These are phyloP conservation scores for Axinella damicornis DNA, from an alignment of 37 sponge, comb jelly and placozoan genomes.

Conservation along the genomic window DNA sequence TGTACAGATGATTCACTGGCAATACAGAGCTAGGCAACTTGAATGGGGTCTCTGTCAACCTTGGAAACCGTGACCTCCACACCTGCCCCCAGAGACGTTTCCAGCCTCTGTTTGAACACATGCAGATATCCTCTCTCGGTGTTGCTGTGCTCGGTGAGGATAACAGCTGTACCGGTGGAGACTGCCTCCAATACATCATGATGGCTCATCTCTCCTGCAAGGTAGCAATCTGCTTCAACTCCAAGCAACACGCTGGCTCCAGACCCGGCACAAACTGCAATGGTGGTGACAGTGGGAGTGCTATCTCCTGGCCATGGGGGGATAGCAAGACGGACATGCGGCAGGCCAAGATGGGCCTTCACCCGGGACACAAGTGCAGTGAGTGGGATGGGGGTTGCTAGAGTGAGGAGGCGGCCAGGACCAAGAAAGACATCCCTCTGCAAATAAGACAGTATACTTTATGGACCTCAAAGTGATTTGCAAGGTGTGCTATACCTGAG, in stretches of 20 bases:
- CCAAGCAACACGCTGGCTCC: constrained; percentile 81
- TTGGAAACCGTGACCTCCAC: constrained; percentile 66
- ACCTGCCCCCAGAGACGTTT: constrained; percentile 12
- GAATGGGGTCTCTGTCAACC: constrained; percentile 78
- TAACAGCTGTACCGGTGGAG: constrained; percentile 71
- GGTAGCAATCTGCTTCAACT: constrained; percentile 73
- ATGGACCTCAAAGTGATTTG: too few species aligned
- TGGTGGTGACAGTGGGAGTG: constrained; percentile 44
- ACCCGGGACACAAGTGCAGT: constrained; percentile 49
- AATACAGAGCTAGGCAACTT: constrained; percentile 46
- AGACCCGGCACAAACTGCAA: constrained; percentile 94
- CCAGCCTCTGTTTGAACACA: constrained; percentile 44
- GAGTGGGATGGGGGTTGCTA: constrained; percentile 56
- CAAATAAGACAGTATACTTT: neutral
- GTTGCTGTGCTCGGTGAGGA: constrained; percentile 95
- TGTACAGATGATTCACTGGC: too few species aligned
- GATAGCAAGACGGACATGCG: constrained; percentile 73
- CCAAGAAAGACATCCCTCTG: neutral
- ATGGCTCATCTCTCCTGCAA: constrained; percentile 96
- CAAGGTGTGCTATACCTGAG: neutral
- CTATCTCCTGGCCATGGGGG: neutral
- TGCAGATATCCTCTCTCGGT: constrained; percentile 94
- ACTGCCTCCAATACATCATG: constrained; percentile 93
- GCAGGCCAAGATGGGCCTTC: constrained; percentile 66
- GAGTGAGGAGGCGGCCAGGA: constrained; percentile 66